Conservation (phyloP, 2,888 invertebrate genomes). For the Stictocephala bisonia region DNA sequence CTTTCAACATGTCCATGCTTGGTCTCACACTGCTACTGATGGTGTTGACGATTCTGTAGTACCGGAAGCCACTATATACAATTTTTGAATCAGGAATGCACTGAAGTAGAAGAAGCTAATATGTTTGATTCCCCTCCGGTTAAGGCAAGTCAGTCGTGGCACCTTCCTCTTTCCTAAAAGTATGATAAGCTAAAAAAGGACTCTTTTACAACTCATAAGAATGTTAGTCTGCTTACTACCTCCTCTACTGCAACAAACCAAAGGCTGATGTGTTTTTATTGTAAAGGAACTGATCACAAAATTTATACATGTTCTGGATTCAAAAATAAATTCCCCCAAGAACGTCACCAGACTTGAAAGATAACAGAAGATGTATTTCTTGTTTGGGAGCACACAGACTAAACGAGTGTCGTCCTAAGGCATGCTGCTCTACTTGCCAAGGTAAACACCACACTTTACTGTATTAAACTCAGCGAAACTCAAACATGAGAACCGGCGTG, state of each 20-base stretch:
- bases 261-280: neutral
- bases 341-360: neutral
- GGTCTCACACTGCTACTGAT: too few relatives aligned
- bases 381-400: neutral
- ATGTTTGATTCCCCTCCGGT: neutral
- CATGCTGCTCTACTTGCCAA: neutral
- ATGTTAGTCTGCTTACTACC: too few relatives aligned
- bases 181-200: too few relatives aligned
- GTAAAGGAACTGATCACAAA: neutral
- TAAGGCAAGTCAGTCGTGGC: too few relatives aligned
- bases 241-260: too few relatives aligned
- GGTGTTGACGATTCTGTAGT: neutral
- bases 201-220: too few relatives aligned
- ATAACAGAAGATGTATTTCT: neutral
- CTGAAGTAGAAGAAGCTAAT: conserved; percentile 1
- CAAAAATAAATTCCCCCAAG: neutral
- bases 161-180: too few relatives aligned
- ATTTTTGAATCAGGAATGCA: neutral
- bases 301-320: neutral
- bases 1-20: too few relatives aligned
- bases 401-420: neutral
- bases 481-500: too few relatives aligned
- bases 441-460: neutral
- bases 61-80: too few relatives aligned
- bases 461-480: too few relatives aligned